Evolutionary conservation across 2,797 vertebrate species (phyloP).

Genomic region (Stomatorhinus walkeri): DNA sequence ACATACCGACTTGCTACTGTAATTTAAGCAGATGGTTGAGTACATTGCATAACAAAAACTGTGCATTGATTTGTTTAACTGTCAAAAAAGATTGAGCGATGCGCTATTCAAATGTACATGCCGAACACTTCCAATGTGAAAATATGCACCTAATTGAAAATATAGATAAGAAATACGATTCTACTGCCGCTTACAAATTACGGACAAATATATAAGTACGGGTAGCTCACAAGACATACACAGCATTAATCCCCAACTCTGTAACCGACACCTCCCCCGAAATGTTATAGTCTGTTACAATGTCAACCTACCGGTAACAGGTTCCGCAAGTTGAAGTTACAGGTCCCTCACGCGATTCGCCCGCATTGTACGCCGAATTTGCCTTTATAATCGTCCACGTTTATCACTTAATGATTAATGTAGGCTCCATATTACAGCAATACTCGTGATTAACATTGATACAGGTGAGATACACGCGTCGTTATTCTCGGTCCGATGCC

Average conservation of each 20-base stretch:
- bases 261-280: not conserved
- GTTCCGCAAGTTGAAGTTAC: not conserved
- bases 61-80: not conserved
- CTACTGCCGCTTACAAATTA: not conserved
- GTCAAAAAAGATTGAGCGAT: not conserved
- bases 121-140: not conserved
- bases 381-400: not conserved
- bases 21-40: not conserved
- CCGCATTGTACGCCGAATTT: not conserved
- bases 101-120: not conserved
- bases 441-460: not conserved
- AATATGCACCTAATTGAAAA: not conserved
- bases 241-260: not conserved
- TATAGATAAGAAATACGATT: not conserved
- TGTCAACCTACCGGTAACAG: slow-evolving; percentile 1
- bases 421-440: not conserved
- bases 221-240: not conserved
- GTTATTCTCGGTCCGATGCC: not conserved
- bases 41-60: not conserved
- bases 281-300: not conserved
- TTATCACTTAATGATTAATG: not conserved
- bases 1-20: not conserved
- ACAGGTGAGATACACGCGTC: not conserved
- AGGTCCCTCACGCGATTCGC: not conserved
- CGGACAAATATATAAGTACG: not conserved